Conservation (phyloP, 2,797 vertebrate genomes). For the Poeciliopsis gracilis region DNA sequence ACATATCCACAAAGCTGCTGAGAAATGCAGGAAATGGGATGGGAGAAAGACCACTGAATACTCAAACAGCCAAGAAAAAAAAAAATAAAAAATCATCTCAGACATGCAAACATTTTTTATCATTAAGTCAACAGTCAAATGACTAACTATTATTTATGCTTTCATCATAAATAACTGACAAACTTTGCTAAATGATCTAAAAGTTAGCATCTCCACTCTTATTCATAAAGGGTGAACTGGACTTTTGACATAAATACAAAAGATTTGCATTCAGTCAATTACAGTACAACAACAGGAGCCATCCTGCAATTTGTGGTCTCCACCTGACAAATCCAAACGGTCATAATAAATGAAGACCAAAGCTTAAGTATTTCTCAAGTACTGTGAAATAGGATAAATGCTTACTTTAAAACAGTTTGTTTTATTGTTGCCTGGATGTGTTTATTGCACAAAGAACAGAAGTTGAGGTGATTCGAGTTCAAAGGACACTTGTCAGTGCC, state of each 20-base stretch:
- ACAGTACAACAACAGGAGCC: not conserved
- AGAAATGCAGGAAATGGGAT: slow-evolving; percentile 12
- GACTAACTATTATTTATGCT: not conserved
- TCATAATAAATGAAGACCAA: not conserved
- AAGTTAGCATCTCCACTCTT: not conserved
- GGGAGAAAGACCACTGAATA: not conserved
- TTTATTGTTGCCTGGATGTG: slow-evolving; percentile 18
- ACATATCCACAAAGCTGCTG: slow-evolving; percentile 42
- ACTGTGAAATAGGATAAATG: not conserved
- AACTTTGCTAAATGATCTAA: slow-evolving; percentile 7
- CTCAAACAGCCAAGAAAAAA: slow-evolving; percentile 3
- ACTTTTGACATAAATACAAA: not conserved
- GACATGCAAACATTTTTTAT: too few species aligned
- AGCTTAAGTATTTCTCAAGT: not conserved
- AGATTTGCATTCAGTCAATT: not conserved
- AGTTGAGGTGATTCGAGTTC: slow-evolving; percentile 61
- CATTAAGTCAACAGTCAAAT: not conserved
- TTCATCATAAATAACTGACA: not conserved
- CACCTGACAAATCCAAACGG: not conserved
- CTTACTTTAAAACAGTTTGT: not conserved
- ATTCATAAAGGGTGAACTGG: not conserved
- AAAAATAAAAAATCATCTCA: too few species aligned
- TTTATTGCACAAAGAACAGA: slow-evolving; percentile 29
- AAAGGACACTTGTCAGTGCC: slow-evolving; percentile 47
- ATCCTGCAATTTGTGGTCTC: not conserved